These are phyloP conservation scores for Trichonephila inaurata DNA, from an alignment of 1,140 invertebrate species.

Conservation along the genomic window DNA sequence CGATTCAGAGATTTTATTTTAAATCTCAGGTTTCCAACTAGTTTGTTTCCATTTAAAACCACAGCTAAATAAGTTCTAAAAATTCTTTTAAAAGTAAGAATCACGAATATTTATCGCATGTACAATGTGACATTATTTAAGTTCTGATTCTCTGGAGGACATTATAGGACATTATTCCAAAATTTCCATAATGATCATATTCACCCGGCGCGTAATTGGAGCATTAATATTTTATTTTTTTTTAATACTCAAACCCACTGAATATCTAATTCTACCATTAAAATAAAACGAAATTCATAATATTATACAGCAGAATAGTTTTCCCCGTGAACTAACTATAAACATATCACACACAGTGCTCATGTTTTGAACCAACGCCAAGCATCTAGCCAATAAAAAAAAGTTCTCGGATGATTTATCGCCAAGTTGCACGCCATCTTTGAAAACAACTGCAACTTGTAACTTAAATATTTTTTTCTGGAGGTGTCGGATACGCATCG, in stretches of 20 bases:
- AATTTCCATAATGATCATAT: not conserved
- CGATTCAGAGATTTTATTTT: too few species aligned
- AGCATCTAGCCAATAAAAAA: not conserved
- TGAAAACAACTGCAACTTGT: not conserved
- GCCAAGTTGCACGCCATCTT: constrained; percentile 13
- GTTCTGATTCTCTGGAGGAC: not conserved
- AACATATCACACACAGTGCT: not conserved
- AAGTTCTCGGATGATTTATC: not conserved
- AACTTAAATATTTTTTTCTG: not conserved
- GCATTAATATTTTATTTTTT: not conserved
- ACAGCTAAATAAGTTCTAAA: too few species aligned
- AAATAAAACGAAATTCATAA: not conserved
- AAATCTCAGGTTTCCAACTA: too few species aligned
- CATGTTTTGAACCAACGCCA: not conserved
- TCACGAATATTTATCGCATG: too few species aligned
- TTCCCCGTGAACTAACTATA: not conserved
- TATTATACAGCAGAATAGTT: not conserved
- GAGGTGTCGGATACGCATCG: not conserved
- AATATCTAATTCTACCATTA: not conserved
- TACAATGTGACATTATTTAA: too few species aligned
- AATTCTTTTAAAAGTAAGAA: too few species aligned
- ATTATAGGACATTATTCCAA: not conserved
- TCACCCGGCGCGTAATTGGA: not conserved
- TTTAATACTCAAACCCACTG: not conserved
- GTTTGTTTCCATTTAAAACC: too few species aligned